These are phyloP conservation scores for Montipora efflorescens DNA, from an alignment of 64 coral and sea anemone species.

Conservation along the genomic window DNA sequence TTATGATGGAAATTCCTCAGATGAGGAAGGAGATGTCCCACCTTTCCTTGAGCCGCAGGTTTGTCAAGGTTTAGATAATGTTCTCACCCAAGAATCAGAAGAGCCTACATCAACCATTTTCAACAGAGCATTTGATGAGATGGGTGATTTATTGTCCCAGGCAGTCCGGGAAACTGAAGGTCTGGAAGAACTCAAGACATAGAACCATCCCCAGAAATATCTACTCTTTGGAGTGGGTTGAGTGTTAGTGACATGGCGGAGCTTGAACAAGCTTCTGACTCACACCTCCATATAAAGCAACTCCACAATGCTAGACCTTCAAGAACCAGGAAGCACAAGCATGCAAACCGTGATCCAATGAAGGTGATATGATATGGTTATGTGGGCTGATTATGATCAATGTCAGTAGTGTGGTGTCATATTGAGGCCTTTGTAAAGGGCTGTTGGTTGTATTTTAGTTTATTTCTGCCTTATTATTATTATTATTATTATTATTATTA, in stretches of 20 bases:
- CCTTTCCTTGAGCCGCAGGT: background rate
- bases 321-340: background rate
- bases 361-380: background rate
- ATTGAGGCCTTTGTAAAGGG: no score
- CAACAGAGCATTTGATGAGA: no score
- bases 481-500: no score
- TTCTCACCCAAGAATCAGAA: no score
- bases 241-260: background rate
- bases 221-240: slow-evolving; percentile 11
- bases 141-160: background rate
- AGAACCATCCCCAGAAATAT: background rate
- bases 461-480: no score
- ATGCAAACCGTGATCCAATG: background rate
- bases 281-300: background rate
- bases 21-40: background rate
- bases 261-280: background rate
- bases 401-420: no score
- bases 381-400: background rate
- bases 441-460: no score
- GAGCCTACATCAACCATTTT: no score
- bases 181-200: background rate
- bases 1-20: background rate
- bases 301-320: background rate
- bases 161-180: background rate
- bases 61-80: no score